These are phyloP conservation scores for Etheostoma nigrum DNA, from an alignment of 2,797 vertebrate species.

Conservation along the genomic window DNA sequence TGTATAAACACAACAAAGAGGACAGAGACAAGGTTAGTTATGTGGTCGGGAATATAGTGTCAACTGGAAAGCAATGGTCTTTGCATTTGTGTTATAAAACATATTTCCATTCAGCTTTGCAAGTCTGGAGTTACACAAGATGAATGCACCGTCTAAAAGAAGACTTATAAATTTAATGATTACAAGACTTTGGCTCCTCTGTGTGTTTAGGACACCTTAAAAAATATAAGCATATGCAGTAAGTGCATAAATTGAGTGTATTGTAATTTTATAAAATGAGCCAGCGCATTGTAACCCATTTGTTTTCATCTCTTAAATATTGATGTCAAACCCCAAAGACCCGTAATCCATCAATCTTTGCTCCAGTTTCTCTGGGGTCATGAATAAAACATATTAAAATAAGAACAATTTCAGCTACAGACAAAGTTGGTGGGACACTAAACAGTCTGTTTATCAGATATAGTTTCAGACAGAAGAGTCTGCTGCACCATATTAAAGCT, in stretches of 20 bases:
- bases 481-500: slow-evolving; percentile 42
- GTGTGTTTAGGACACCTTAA: slow-evolving; percentile 25
- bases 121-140: not conserved
- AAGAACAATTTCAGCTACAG: slow-evolving; percentile 36
- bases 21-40: not conserved
- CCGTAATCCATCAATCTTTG: slow-evolving; percentile 51
- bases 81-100: not conserved
- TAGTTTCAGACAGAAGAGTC: slow-evolving; percentile 20
- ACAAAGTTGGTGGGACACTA: slow-evolving; percentile 5
- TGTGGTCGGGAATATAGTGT: not conserved
- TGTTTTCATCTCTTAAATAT: slow-evolving; percentile 55
- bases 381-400: slow-evolving; percentile 60
- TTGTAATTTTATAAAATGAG: slow-evolving; percentile 43
- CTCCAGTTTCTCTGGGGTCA: slow-evolving; percentile 37
- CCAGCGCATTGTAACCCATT: slow-evolving; percentile 20
- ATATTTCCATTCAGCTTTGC: slow-evolving; percentile 4
- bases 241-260: slow-evolving; percentile 27
- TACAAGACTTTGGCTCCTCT: slow-evolving; percentile 26
- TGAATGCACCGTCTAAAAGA: slow-evolving; percentile 33
- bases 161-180: slow-evolving; percentile 40
- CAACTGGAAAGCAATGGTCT: not conserved
- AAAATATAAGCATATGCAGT: slow-evolving; percentile 44
- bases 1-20: slow-evolving; percentile 39
- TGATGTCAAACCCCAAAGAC: slow-evolving; percentile 43
- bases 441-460: slow-evolving; percentile 24